These are phyloP conservation scores for Sclerurus mexicanus DNA, from an alignment of 2,113 vertebrate species.

Conservation along the genomic window DNA sequence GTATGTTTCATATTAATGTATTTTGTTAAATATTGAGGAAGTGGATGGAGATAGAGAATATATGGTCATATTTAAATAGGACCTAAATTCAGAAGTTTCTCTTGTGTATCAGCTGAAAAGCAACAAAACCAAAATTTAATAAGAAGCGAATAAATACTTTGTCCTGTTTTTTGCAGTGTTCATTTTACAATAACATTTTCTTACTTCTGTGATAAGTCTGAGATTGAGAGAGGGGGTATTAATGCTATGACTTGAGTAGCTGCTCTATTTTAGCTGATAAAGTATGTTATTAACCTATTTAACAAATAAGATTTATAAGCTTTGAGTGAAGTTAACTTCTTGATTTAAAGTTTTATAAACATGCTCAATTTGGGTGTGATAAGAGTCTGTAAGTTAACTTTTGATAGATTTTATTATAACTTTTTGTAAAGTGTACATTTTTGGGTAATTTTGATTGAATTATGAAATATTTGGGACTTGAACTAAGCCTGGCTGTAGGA, in stretches of 20 bases:
- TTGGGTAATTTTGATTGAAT: neutral
- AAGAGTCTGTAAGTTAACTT: neutral
- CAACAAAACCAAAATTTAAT: neutral
- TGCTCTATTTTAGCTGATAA: neutral
- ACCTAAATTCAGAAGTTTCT: neutral
- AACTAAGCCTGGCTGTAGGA: neutral
- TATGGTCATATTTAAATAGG: slow-evolving; percentile 10
- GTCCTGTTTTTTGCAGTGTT: neutral
- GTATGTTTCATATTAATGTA: neutral
- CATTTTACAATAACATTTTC: neutral
- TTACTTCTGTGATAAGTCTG: neutral
- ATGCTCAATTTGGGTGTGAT: neutral
- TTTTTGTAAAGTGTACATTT: neutral
- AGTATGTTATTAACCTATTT: slow-evolving; percentile 15
- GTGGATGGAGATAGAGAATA: neutral
- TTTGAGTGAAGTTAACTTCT: neutral
- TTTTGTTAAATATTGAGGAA: slow-evolving; percentile 23
- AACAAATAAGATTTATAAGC: neutral
- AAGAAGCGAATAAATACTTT: neutral
- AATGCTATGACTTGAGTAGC: neutral
- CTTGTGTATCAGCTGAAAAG: neutral
- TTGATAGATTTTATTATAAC: neutral
- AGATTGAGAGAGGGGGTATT: neutral
- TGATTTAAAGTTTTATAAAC: neutral
- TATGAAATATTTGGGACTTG: neutral